Percentiles rank a stretch among this genome's conserved stretches.
Evolutionary conservation across 1,140 invertebrate species (phyloP).

Genomic region (Orchesella cincta): DNA sequence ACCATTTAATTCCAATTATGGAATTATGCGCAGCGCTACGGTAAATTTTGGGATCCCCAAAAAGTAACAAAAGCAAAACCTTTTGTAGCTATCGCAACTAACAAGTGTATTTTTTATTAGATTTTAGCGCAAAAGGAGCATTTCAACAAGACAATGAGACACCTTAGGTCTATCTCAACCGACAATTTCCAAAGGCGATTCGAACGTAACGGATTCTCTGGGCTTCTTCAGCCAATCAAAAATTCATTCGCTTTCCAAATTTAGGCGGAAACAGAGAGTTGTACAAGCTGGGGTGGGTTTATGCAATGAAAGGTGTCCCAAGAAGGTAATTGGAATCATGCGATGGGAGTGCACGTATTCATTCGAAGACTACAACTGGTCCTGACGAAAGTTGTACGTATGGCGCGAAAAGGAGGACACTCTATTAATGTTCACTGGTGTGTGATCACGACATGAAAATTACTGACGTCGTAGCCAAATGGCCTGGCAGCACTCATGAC

Average conservation of each 20-base stretch:
- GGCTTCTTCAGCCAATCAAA: too few species aligned
- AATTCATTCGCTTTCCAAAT: slow-evolving; percentile 28
- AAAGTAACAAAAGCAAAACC: too few species aligned
- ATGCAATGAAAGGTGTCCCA: not conserved
- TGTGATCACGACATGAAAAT: slow-evolving; percentile 54
- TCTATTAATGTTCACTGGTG: slow-evolving; percentile 54
- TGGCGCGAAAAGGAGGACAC: slow-evolving; percentile 40
- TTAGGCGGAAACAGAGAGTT: not conserved
- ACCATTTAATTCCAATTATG: too few species aligned
- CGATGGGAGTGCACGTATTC: slow-evolving; percentile 22
- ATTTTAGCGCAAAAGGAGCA: too few species aligned
- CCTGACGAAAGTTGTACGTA: slow-evolving; percentile 25
- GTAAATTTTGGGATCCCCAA: too few species aligned
- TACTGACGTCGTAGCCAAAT: slow-evolving; percentile 55
- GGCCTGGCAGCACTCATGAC: slow-evolving; percentile 55
- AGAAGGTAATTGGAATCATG: slow-evolving; percentile 30
- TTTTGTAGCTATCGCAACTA: too few species aligned
- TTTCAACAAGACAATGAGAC: too few species aligned
- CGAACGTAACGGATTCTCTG: too few species aligned
- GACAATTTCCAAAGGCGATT: too few species aligned
- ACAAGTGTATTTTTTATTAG: too few species aligned
- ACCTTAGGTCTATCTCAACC: too few species aligned
- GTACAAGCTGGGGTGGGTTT: not conserved
- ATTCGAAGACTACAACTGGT: slow-evolving; percentile 13
- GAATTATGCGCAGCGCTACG: too few species aligned